Evolutionary conservation across 2,113 vertebrate species (phyloP).

Genomic region (Pycnonotus jocosus): DNA sequence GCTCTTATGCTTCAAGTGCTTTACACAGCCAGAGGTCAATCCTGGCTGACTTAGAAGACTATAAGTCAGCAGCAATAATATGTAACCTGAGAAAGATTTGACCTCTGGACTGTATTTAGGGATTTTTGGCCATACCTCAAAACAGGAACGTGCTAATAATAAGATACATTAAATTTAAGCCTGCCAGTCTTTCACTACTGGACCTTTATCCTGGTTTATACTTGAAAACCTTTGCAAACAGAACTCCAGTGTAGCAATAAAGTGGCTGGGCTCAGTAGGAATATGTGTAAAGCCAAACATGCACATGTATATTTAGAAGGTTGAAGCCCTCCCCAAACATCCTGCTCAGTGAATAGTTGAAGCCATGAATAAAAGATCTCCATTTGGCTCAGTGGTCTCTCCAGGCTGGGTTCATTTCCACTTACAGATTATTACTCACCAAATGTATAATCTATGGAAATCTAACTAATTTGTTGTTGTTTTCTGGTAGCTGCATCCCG

Average conservation of each 20-base stretch:
- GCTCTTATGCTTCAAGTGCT: background rate
- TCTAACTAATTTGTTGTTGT: constrained; percentile 45
- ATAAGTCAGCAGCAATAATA: background rate
- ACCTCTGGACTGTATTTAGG: background rate
- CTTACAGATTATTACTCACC: constrained; percentile 40
- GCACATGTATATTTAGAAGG: background rate
- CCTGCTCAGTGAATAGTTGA: background rate
- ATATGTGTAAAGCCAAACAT: background rate
- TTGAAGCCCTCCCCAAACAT: background rate
- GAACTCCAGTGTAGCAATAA: background rate
- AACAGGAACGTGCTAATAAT: background rate
- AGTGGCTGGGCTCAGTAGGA: background rate
- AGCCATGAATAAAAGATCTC: constrained; percentile 49
- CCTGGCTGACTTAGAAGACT: background rate
- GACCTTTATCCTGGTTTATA: background rate
- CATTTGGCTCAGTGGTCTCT: background rate
- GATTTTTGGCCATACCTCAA: background rate
- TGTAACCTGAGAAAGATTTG: background rate
- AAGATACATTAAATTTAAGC: background rate
- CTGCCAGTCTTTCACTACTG: background rate
- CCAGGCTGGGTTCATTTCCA: constrained; percentile 26
- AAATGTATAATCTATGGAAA: constrained; percentile 32
- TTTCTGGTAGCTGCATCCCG: constrained; percentile 26
- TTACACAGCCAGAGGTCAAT: background rate
- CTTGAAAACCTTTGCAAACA: background rate